Conservation (phyloP, 2,888 invertebrate species). For the Zaprionus bogoriensis region DNA sequence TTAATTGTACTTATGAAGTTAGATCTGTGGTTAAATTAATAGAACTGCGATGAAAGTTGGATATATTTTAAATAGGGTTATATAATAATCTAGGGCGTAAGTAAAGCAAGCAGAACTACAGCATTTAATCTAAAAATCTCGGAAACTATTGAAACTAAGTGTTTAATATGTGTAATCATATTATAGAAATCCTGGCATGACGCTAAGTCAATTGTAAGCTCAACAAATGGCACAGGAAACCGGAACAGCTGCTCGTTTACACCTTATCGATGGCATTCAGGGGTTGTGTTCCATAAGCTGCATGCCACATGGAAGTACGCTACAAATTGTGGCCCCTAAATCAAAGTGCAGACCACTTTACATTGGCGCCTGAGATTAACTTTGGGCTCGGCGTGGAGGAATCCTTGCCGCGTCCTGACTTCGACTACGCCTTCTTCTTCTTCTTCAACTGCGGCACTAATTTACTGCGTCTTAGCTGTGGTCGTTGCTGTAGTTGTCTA, state of each 20-base stretch:
- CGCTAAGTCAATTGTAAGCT: not conserved
- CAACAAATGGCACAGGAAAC: not conserved
- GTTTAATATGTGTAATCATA: not conserved
- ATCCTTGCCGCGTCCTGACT: slow-evolving; percentile 33
- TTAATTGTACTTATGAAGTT: too few relatives aligned
- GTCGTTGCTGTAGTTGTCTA: not conserved
- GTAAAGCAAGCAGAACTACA: too few relatives aligned
- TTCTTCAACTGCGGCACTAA: slow-evolving; percentile 28
- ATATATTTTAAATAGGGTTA: too few relatives aligned
- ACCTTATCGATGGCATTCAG: slow-evolving; percentile 14
- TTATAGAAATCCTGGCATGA: too few relatives aligned
- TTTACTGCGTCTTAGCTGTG: slow-evolving; percentile 48
- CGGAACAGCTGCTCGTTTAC: not conserved
- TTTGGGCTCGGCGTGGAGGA: slow-evolving; percentile 43
- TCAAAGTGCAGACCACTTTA: slow-evolving; percentile 48
- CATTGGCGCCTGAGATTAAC: slow-evolving; percentile 63
- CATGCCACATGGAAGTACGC: not conserved
- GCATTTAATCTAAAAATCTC: too few relatives aligned
- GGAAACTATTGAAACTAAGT: too few relatives aligned
- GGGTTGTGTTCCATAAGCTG: not conserved
- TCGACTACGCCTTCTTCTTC: not conserved
- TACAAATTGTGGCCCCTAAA: slow-evolving; percentile 52
- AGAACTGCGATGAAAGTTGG: too few relatives aligned
- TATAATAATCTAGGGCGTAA: too few relatives aligned
- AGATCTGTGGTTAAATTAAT: too few relatives aligned